Conservation (phyloP, 2,113 vertebrate species). For the Pedetes capensis region DNA sequence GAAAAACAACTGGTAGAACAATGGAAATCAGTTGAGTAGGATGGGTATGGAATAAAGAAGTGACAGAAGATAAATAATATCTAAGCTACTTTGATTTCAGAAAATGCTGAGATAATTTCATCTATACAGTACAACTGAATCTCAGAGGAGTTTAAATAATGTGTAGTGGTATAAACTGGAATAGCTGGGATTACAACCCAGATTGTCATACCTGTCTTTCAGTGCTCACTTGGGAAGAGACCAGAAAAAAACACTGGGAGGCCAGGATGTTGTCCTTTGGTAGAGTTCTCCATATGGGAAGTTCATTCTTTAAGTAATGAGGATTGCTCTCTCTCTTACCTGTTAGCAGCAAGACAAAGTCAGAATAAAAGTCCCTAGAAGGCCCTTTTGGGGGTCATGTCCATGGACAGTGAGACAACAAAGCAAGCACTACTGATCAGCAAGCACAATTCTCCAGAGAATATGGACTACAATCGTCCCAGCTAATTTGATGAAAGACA, state of each 20-base stretch:
- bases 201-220: neutral
- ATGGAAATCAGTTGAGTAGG: neutral
- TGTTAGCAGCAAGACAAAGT: neutral
- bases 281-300: neutral
- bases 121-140: slow-evolving; percentile 30
- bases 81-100: neutral
- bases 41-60: neutral
- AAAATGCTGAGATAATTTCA: slow-evolving; percentile 3
- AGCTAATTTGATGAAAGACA: neutral
- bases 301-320: neutral
- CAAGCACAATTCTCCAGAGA: neutral
- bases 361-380: neutral
- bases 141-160: slow-evolving; percentile 32
- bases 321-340: neutral
- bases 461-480: neutral
- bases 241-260: neutral
- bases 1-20: neutral
- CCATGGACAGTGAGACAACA: neutral
- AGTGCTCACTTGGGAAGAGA: neutral
- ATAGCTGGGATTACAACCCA: neutral
- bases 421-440: neutral
- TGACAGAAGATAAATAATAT: neutral
- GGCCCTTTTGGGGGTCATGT: neutral
- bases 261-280: neutral
- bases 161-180: neutral